A percentile compares a stretch with the other conserved stretches of the same genome.
phyloP scores from a whole-genome alignment of 30 jellyfish, hydroid and myxozoan species.

The Pelagia noctiluca region DNA sequence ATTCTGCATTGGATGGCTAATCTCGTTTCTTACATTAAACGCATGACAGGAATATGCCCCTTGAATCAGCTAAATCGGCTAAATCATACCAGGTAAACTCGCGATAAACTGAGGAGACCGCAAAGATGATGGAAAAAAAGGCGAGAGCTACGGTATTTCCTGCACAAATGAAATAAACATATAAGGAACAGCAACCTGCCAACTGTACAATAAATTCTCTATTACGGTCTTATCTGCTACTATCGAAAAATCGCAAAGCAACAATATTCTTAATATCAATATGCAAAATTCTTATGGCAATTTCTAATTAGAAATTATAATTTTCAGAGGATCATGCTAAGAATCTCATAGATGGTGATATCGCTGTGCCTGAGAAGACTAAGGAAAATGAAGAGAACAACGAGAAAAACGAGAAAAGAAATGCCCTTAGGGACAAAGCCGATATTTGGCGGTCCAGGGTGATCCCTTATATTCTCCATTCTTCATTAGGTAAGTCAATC shows the following conservation, averaged over 20 bases:
- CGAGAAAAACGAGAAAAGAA: constrained; percentile 47
- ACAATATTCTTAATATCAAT: background rate
- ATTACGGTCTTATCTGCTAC: background rate
- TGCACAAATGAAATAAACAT: too few species aligned
- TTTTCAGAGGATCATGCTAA: constrained; percentile 52
- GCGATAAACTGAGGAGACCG: too few species aligned
- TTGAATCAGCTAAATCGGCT: too few species aligned
- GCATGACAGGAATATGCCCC: too few species aligned
- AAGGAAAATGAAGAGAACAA: background rate
- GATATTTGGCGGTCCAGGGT: constrained; percentile 51
- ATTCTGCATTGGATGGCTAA: too few species aligned
- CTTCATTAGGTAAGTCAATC: constrained; percentile 20
- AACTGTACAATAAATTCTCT: background rate
- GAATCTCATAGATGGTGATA: constrained; percentile 42
- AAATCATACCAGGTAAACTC: too few species aligned
- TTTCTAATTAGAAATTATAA: background rate
- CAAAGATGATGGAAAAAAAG: too few species aligned
- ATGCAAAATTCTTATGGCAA: background rate
- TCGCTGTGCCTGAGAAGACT: constrained; percentile 20
- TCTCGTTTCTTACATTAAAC: too few species aligned
- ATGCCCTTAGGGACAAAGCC: constrained; percentile 38
- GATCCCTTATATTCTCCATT: constrained; percentile 20
- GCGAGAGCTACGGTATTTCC: too few species aligned
- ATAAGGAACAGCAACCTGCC: background rate
- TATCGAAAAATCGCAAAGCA: background rate